These are phyloP conservation scores for Auanema freiburgensis DNA, from an alignment of 2,888 invertebrate species.

Conservation along the genomic window DNA sequence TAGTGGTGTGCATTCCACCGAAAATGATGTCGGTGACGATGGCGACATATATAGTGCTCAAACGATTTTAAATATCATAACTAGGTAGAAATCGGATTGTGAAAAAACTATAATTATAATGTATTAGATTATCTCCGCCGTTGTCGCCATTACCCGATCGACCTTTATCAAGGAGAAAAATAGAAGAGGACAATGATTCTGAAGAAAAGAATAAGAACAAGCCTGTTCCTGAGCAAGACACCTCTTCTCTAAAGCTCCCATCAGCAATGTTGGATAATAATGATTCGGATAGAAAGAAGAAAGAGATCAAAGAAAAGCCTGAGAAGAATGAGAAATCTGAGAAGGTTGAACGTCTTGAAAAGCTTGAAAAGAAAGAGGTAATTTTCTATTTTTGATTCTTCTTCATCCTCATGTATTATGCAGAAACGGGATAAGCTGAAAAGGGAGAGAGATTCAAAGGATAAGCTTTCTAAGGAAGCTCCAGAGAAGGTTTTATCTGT, in stretches of 20 bases:
- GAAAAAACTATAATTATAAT: background rate
- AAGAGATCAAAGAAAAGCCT: background rate
- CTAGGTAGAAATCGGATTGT: conserved; percentile 14
- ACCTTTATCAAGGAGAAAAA: conserved; percentile 6
- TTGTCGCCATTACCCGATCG: background rate
- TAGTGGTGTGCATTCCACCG: conserved; percentile 37
- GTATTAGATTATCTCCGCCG: background rate
- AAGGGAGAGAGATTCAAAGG: conserved; percentile 9
- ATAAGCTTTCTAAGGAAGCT: conserved; percentile 2
- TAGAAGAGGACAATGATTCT: background rate
- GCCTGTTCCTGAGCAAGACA: too few relatives aligned
- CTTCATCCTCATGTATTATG: too few relatives aligned
- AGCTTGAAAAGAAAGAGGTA: too few relatives aligned
- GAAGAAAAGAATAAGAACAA: conserved; percentile 4
- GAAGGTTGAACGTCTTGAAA: too few relatives aligned
- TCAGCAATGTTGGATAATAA: too few relatives aligned
- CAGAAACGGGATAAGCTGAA: background rate
- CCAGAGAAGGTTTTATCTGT: conserved; percentile 2
- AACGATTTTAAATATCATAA: conserved; percentile 9
- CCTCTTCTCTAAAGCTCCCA: too few relatives aligned
- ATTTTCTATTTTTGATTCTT: too few relatives aligned
- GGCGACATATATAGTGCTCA: conserved; percentile 8
- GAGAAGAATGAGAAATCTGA: background rate
- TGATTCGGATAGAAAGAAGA: too few relatives aligned
- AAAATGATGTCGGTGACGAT: conserved; percentile 30